Conservation (phyloP, 1,140 invertebrate species). For the Bombus turneri region DNA sequence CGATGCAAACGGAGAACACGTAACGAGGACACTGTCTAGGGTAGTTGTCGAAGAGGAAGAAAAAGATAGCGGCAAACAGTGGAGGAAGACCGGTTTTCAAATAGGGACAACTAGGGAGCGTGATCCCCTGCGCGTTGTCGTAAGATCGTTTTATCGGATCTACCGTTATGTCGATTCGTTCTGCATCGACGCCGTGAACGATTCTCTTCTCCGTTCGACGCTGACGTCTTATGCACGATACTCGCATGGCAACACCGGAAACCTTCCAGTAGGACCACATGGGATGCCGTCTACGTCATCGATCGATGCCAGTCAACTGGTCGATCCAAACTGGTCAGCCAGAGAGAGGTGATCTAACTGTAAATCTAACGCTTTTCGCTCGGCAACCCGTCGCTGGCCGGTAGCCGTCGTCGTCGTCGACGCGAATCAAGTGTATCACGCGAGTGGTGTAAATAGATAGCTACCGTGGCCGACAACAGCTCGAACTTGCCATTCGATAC, state of each 20-base stretch:
- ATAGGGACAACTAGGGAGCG: conserved; percentile 7
- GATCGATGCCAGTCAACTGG: conserved; percentile 50
- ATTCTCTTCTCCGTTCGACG: not conserved
- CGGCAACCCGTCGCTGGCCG: not conserved
- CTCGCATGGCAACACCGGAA: conserved; percentile 65
- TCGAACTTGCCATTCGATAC: conserved; percentile 32
- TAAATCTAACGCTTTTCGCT: conserved; percentile 69
- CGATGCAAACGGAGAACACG: not conserved
- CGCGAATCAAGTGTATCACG: conserved; percentile 56
- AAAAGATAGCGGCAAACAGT: not conserved
- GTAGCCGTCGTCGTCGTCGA: conserved; percentile 19
- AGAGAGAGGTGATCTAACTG: conserved; percentile 66
- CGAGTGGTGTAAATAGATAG: conserved; percentile 2
- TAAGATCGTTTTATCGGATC: conserved; percentile 70
- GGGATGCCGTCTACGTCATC: conserved; percentile 39
- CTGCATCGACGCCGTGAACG: conserved; percentile 61
- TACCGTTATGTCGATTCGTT: conserved; percentile 74
- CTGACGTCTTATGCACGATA: conserved; percentile 33
- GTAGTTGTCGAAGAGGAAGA: not conserved
- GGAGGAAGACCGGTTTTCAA: conserved; percentile 17
- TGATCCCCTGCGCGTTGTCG: conserved; percentile 35
- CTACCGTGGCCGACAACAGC: not conserved
- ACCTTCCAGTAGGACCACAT: conserved; percentile 43
- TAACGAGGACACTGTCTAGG: too few species aligned
- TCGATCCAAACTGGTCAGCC: conserved; percentile 42